Evolutionary conservation across 2,113 vertebrate species (phyloP), one percentile per base, ranked within the genome.

Genomic region (Sula dactylatra): DNA sequence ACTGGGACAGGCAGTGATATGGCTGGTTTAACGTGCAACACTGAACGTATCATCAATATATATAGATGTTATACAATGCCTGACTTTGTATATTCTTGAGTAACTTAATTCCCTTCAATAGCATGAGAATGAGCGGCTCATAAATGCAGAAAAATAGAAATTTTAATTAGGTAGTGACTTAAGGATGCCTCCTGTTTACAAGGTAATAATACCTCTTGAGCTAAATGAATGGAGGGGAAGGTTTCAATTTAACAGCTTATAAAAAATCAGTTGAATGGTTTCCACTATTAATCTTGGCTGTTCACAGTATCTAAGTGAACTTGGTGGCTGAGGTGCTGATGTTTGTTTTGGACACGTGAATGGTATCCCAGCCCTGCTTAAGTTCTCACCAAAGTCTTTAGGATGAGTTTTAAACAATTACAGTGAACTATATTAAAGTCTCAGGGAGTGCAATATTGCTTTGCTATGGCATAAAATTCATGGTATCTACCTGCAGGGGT

Each of bases 141-240:
- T 59, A 93, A 91, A 84, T 73, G 91, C 69, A 88, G 78, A 92
- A 93, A 77, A 92, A 88, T 73, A 82, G 80, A 78, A 92, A 89
- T 93, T 93, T 90, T 95, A 97, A 94, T 95, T 86, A 94, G 2
- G 3, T 56, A 66, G 81, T 73, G 83, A 66, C 84, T 90, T 69
- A 86, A 86, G 83, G 64, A 44, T 94, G 81, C 59, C 42, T 94
- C 61, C 61, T 80, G 76, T 94, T 96, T 88, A 86, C 49, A 93
- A 85, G 87, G 82, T 34, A 93, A 44, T 54, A 88, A 73, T 42
- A 47, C 67, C 56, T 84, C 91, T 36, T 40, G 61, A 92, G n/a
- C 79, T 90, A 56, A 90, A 88, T 80, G 90, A 91, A 66, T 44
- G 56, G 84, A 85, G n/a, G n/a, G 59, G 29, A 73, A 69, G 62